phyloP scores from a whole-genome alignment of 30 jellyfish, hydroid and myxozoan genomes.

The Sanderia malayensis region DNA sequence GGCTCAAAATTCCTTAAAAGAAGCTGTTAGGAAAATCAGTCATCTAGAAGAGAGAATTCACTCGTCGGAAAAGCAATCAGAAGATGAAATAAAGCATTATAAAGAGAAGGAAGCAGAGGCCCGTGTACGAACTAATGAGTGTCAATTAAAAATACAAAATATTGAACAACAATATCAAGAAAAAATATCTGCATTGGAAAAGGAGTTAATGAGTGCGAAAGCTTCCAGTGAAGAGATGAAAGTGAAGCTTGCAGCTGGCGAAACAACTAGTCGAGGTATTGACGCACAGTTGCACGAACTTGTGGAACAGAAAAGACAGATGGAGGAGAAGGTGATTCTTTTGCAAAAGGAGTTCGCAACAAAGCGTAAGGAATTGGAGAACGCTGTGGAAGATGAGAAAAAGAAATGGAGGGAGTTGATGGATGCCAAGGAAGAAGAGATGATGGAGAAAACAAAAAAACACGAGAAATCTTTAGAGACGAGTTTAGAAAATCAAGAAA shows the following conservation, averaged over 20 bases:
- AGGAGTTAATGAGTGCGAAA: slow-evolving; percentile 26
- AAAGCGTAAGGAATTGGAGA: background rate
- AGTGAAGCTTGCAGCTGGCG: slow-evolving; percentile 48
- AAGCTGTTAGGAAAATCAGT: slow-evolving; percentile 1
- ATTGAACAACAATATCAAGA: slow-evolving; percentile 20
- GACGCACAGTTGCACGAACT: slow-evolving; percentile 60
- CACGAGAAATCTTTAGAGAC: slow-evolving; percentile 34
- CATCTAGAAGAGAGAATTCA: slow-evolving; percentile 17
- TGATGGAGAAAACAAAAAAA: slow-evolving; percentile 15
- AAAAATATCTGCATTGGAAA: slow-evolving; percentile 28
- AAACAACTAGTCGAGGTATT: slow-evolving; percentile 49
- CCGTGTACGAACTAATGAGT: slow-evolving; percentile 22
- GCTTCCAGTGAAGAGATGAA: slow-evolving; percentile 49
- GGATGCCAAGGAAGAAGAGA: slow-evolving; percentile 31
- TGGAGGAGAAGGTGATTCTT: slow-evolving; percentile 26
- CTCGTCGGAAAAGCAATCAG: slow-evolving; percentile 17
- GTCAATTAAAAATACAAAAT: background rate
- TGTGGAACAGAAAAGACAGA: slow-evolving; percentile 34
- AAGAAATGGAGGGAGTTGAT: slow-evolving; percentile 22
- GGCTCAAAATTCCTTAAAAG: slow-evolving; percentile 8
- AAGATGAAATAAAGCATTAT: slow-evolving; percentile 32
- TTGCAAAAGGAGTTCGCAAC: slow-evolving; percentile 41
- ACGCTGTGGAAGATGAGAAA: slow-evolving; percentile 31
- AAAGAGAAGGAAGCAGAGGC: slow-evolving; percentile 33
- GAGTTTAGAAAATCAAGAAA: slow-evolving; percentile 38